phyloP scores from a whole-genome alignment of 2,797 vertebrate genomes.

The Bovichtus variegatus region DNA sequence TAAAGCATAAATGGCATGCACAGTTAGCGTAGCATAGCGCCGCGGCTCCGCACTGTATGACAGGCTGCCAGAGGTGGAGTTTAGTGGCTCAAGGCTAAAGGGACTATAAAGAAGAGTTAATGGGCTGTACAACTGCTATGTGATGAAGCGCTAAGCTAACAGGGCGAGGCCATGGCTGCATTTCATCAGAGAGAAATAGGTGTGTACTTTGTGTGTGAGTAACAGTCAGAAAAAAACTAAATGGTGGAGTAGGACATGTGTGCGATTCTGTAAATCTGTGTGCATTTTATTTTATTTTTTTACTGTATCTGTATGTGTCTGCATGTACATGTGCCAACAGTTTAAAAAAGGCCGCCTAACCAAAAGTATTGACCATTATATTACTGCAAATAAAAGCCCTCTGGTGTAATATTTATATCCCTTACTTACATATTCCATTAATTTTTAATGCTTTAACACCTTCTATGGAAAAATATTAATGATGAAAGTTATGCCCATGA shows the following conservation, averaged over 20 bases:
- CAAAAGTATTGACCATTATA: background rate
- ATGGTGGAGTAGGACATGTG: background rate
- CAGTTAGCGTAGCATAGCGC: constrained; percentile 69
- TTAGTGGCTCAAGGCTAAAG: constrained; percentile 82
- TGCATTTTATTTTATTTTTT: background rate
- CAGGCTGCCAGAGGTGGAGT: constrained; percentile 72
- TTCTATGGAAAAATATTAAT: constrained; percentile 3
- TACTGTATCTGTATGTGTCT: background rate
- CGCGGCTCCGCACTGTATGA: constrained; percentile 52
- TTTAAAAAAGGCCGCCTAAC: background rate
- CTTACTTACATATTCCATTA: background rate
- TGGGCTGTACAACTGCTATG: constrained; percentile 78
- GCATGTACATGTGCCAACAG: background rate
- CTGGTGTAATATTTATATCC: background rate
- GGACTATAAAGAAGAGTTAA: constrained; percentile 82
- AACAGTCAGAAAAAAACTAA: background rate
- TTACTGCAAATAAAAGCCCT: background rate
- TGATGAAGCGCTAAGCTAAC: constrained; percentile 80
- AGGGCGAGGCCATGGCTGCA: constrained; percentile 64
- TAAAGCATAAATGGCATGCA: constrained; percentile 73
- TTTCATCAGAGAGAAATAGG: constrained; percentile 62
- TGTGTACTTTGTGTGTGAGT: constrained; percentile 36
- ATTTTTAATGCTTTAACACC: background rate
- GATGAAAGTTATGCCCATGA: background rate
- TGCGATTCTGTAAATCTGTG: background rate